phyloP scores from a whole-genome alignment of 1,140 invertebrate species.

The Drosophila triauraria region DNA sequence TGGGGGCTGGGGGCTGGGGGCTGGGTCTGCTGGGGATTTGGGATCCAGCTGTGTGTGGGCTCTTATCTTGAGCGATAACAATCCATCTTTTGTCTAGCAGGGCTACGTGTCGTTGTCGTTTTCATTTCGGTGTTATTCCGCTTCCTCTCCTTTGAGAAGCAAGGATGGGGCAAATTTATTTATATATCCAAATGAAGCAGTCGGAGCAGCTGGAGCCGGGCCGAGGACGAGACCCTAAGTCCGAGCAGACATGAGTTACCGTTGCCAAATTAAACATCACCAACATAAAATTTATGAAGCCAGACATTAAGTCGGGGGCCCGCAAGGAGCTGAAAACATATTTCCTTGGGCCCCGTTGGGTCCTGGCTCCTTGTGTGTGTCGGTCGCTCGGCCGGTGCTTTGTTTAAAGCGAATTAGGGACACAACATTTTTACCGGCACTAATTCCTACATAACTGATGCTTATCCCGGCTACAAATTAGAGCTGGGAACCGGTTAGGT shows the following conservation, averaged over 20 bases:
- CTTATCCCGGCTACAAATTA: constrained; percentile 37
- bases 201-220: constrained; percentile 26
- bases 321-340: constrained; percentile 55
- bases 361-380: background rate
- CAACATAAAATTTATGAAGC: constrained; percentile 79
- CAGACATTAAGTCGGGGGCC: constrained; percentile 64
- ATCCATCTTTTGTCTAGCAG: constrained; percentile 79
- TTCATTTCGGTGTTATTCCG: constrained; percentile 21
- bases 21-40: background rate
- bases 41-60: constrained; percentile 13
- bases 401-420: constrained; percentile 37
- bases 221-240: constrained; percentile 36
- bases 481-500: background rate
- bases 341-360: constrained; percentile 24
- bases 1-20: background rate
- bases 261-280: constrained; percentile 83
- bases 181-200: constrained; percentile 70
- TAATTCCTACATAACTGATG: constrained; percentile 47
- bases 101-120: constrained; percentile 53
- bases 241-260: constrained; percentile 79
- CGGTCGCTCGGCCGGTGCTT: constrained; percentile 6
- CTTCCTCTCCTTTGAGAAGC: background rate
- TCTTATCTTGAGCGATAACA: constrained; percentile 82
- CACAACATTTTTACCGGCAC: constrained; percentile 46
- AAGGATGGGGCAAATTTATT: constrained; percentile 61